These are phyloP conservation scores for Phyllotreta cruciferae DNA, from an alignment of 2,888 invertebrate genomes.

Conservation along the genomic window DNA sequence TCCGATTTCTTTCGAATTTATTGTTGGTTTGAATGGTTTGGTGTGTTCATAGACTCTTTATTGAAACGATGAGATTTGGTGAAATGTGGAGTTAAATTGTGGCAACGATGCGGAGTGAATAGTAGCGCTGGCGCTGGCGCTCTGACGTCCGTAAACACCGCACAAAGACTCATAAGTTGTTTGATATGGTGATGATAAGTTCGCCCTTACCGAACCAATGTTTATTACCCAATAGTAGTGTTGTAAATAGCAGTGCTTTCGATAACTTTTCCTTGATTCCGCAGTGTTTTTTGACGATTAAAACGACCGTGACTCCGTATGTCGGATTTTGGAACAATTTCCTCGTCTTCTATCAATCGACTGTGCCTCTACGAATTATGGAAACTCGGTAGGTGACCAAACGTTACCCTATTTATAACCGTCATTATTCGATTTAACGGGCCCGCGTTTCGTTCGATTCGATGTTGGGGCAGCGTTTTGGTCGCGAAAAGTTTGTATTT, in stretches of 20 bases:
- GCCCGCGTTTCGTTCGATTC: background rate
- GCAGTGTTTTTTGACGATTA: slow-evolving; percentile 56
- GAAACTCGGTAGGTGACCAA: slow-evolving; percentile 54
- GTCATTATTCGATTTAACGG: slow-evolving; percentile 3
- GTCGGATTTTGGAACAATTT: slow-evolving; percentile 59
- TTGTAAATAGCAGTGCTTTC: slow-evolving; percentile 32
- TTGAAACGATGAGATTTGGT: background rate
- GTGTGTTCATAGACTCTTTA: background rate
- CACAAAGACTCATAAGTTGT: slow-evolving; percentile 46
- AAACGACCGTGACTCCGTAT: slow-evolving; percentile 56
- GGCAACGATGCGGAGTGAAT: background rate
- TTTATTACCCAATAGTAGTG: slow-evolving; percentile 60
- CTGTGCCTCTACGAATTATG: slow-evolving; percentile 53
- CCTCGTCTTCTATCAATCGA: slow-evolving; percentile 53
- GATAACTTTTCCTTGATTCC: slow-evolving; percentile 53
- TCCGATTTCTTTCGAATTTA: no score
- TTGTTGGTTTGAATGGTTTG: no score
- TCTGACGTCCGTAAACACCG: slow-evolving; percentile 48
- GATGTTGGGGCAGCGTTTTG: background rate
- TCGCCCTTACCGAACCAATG: slow-evolving; percentile 61
- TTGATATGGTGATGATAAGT: slow-evolving; percentile 63
- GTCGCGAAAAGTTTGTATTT: slow-evolving; percentile 5
- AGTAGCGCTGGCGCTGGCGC: slow-evolving; percentile 16
- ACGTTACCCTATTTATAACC: slow-evolving; percentile 10
- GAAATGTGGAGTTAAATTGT: slow-evolving; percentile 6